Percentiles rank a stretch among this genome's conserved stretches.
phyloP scores from a whole-genome alignment of 2,797 vertebrate species.

The Gymnothorax reevesii region DNA sequence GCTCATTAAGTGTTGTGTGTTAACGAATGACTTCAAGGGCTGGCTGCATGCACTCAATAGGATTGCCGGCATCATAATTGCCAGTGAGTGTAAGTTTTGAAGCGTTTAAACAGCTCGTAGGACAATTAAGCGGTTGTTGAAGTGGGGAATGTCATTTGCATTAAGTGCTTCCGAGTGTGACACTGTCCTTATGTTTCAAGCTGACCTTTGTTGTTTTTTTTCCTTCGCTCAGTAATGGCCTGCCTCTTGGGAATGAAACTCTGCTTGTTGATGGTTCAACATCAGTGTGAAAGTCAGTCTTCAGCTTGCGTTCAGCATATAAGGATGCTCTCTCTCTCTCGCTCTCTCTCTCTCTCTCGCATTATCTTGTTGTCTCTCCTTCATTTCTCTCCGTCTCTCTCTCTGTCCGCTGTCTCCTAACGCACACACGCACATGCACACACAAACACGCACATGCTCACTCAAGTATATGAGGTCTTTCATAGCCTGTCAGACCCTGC shows the following conservation, averaged over 20 bases:
- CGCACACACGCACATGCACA: background rate
- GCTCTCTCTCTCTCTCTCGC: background rate
- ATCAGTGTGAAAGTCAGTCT: constrained; percentile 11
- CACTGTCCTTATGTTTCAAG: background rate
- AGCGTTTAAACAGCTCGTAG: constrained; percentile 21
- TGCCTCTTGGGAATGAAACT: constrained; percentile 12
- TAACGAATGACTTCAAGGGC: constrained; percentile 22
- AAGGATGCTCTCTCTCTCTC: constrained; percentile 23
- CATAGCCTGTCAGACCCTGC: background rate
- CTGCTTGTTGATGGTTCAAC: constrained; percentile 2
- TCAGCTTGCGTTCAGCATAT: background rate
- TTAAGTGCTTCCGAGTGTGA: constrained; percentile 13
- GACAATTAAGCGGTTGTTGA: constrained; percentile 17
- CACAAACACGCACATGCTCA: background rate
- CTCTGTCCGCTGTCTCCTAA: background rate
- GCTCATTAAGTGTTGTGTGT: constrained; percentile 5
- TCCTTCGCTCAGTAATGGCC: constrained; percentile 10
- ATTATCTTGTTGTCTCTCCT: too few species aligned
- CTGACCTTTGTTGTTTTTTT: constrained; percentile 21
- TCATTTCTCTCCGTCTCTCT: background rate
- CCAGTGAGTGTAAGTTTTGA: background rate
- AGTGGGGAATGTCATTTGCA: constrained; percentile 5
- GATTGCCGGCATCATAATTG: constrained; percentile 21
- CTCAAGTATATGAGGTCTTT: background rate
- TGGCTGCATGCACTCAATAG: constrained; percentile 1